Evolutionary conservation across 2,888 invertebrate genomes (phyloP).

Genomic region (Diaphora mendica): DNA sequence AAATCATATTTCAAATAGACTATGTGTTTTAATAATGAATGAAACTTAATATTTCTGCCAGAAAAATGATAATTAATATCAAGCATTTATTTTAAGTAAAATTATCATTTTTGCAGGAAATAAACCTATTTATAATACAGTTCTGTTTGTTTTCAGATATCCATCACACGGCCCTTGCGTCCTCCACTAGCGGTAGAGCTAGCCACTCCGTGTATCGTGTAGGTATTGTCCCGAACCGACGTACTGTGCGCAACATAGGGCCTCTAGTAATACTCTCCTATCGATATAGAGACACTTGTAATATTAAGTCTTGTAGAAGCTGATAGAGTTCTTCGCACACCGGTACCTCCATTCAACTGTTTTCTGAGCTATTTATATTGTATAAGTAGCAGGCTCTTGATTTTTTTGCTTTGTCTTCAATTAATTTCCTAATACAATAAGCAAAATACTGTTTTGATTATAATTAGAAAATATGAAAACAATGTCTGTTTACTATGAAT

Average conservation of each 20-base stretch:
- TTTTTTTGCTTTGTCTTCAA: background rate
- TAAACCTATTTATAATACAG: background rate
- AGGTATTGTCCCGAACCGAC: background rate
- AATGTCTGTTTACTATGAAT: background rate
- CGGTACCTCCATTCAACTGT: background rate
- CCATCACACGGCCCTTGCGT: background rate
- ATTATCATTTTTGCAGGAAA: background rate
- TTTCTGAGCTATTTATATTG: background rate
- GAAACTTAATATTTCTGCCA: too few species aligned
- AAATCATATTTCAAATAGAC: too few species aligned
- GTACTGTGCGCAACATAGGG: background rate
- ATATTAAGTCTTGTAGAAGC: background rate
- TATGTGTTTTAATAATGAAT: too few species aligned
- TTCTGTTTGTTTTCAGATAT: background rate
- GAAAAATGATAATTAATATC: too few species aligned
- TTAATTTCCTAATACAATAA: background rate
- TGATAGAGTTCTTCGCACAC: background rate
- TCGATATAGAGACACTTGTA: constrained; percentile 2
- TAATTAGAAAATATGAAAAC: background rate
- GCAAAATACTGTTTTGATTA: background rate
- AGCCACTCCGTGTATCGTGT: background rate
- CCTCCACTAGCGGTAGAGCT: background rate
- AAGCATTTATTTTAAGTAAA: too few species aligned
- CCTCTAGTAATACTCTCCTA: constrained; percentile 1
- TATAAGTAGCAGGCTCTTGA: background rate